phyloP scores from a whole-genome alignment of 92 coral and sea anemone species.

The Micromussa lordhowensis region DNA sequence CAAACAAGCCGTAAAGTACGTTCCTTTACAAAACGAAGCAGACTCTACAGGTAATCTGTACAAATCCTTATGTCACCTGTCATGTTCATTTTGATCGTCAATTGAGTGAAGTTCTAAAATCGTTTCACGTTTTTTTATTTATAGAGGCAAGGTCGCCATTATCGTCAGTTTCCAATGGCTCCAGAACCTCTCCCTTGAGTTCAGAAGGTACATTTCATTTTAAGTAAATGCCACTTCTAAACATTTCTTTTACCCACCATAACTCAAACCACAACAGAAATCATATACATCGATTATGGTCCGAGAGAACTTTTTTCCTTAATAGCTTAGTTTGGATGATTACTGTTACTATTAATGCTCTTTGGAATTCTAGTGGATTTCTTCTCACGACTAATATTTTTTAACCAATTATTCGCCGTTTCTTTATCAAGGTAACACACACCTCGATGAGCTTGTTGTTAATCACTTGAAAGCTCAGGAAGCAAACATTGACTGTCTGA shows the following conservation, averaged over 20 bases:
- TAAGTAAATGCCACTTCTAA: not conserved
- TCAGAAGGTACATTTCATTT: slow-evolving; percentile 20
- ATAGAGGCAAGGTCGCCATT: slow-evolving; percentile 24
- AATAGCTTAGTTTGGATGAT: too few relatives aligned
- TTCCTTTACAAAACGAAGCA: slow-evolving; percentile 43
- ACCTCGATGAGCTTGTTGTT: slow-evolving; percentile 74
- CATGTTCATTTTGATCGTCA: not conserved
- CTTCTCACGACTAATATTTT: not conserved
- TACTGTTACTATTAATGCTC: too few relatives aligned
- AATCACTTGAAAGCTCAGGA: slow-evolving; percentile 86
- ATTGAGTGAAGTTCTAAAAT: not conserved
- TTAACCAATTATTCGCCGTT: not conserved
- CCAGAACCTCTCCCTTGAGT: slow-evolving; percentile 5
- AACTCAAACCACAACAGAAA: not conserved
- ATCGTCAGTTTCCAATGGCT: slow-evolving; percentile 3
- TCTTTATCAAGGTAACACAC: slow-evolving; percentile 9
- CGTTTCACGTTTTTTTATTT: not conserved
- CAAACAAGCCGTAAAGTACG: slow-evolving; percentile 15
- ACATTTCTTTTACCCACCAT: not conserved
- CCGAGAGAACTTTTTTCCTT: too few relatives aligned
- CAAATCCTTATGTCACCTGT: not conserved
- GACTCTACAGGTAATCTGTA: slow-evolving; percentile 72
- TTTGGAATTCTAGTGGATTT: not conserved
- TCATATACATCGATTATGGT: not conserved
- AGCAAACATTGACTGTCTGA: slow-evolving; percentile 85